Evolutionary conservation across 1,140 invertebrate species (phyloP).

Genomic region (Lepidurus apus): DNA sequence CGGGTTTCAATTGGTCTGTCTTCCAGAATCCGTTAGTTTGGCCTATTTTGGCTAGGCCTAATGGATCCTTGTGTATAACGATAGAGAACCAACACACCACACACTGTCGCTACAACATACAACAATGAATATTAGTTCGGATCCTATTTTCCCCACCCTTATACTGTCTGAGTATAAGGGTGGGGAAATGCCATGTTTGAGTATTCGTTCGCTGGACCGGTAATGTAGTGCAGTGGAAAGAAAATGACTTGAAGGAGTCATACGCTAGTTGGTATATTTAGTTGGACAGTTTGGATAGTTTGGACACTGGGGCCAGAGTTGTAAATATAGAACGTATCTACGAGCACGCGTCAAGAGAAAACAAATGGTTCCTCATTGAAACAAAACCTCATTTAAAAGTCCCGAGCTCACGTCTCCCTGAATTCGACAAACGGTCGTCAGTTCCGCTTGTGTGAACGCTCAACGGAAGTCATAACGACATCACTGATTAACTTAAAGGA

Average conservation of each 20-base stretch:
- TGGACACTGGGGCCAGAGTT: too few relatives aligned
- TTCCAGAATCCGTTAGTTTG: neutral
- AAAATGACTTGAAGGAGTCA: too few relatives aligned
- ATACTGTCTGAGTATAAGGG: too few relatives aligned
- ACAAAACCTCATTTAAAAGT: conserved; percentile 5
- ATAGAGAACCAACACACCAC: neutral
- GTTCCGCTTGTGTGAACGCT: conserved; percentile 18
- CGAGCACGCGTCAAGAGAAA: neutral
- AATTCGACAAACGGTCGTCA: conserved; percentile 15
- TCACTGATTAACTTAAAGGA: conserved; percentile 16
- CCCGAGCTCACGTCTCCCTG: neutral
- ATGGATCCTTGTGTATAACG: neutral
- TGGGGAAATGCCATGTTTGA: too few relatives aligned
- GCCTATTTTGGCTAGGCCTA: neutral
- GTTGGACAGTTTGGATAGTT: too few relatives aligned
- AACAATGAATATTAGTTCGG: too few relatives aligned
- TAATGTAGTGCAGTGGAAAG: too few relatives aligned
- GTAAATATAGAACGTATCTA: neutral
- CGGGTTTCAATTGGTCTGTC: neutral
- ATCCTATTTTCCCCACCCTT: too few relatives aligned
- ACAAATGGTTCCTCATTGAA: conserved; percentile 17
- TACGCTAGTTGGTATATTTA: too few relatives aligned
- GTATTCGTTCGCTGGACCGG: too few relatives aligned
- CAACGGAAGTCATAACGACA: conserved; percentile 14
- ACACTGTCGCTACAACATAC: too few relatives aligned